A percentile compares a stretch with the other conserved stretches of the same genome.
Conservation (phyloP, 2,888 invertebrate species). For the Nasonia oneida region DNA sequence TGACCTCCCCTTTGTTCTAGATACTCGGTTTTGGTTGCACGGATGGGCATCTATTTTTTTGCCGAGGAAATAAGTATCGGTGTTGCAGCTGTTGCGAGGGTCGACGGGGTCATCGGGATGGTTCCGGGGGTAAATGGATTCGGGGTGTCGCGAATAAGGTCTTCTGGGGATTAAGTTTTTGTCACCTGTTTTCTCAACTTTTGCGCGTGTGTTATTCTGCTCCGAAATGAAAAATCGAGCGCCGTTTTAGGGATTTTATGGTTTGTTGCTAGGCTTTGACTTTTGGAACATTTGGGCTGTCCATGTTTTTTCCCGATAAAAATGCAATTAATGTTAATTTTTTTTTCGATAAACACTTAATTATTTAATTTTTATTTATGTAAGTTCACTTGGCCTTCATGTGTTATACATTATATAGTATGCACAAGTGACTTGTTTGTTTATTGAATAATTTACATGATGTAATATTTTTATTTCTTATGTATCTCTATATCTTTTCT, state of each 20-base stretch:
- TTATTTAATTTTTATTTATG: neutral
- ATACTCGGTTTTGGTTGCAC: neutral
- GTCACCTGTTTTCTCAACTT: neutral
- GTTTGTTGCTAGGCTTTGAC: neutral
- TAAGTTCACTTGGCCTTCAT: neutral
- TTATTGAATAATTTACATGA: neutral
- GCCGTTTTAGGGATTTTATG: neutral
- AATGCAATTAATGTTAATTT: neutral
- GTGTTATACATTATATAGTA: neutral
- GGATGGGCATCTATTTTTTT: neutral
- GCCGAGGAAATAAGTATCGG: too few relatives aligned
- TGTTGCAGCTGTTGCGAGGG: too few relatives aligned
- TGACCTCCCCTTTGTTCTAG: neutral
- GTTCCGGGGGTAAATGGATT: neutral
- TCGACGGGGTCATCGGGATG: too few relatives aligned
- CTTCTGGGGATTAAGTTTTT: neutral
- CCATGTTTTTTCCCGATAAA: neutral
- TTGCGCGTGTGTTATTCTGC: neutral
- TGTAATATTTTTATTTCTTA: neutral
- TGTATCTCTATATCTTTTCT: neutral
- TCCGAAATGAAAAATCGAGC: neutral
- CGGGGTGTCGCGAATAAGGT: neutral
- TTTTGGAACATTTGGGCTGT: neutral
- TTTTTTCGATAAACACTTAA: neutral
- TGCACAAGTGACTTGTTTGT: neutral